Evolutionary conservation across 2,797 vertebrate genomes (phyloP), one percentile per base, ranked within the genome.

Genomic region (Ceryle rudis): DNA sequence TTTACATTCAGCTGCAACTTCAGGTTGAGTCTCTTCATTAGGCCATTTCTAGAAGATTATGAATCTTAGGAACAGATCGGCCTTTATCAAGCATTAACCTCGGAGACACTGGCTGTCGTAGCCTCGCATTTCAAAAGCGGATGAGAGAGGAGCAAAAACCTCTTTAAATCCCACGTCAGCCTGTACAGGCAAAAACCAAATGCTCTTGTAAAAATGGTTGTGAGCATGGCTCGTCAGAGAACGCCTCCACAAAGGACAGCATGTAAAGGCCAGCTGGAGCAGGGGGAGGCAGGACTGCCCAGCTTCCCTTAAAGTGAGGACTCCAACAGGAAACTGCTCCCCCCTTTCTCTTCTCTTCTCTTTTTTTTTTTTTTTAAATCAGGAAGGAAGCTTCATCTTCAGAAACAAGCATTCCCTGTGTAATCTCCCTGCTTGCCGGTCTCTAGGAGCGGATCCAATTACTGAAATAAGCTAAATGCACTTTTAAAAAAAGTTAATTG

Each of bases 321-420:
- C 86, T 93, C 74, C 70, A 75, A 65, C 77, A 94, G 90, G 92
- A 95, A 97, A 82, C 80, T 84, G 73, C 74, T 81, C 55, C 39
- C 69, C 19, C 41, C 5, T 54, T 65, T 61, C 25, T 81, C 39
- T 66, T 44, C 25, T 44, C 13, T 58, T 31, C 7, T 31, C 1
- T 60, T 2, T 57, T 37, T 46, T 19, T 29, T 62, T 67, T 25
- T 20, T 60, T 74, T 58, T 67, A 28, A 79, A 84, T 70, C 90
- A 95, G 91, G 95, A 93, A 95, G 89, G 89, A 97, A 95, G 87
- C 70, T 91, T 65, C 95, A 87, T 92, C 86, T 92, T 92, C 83
- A 91, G 78, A 74, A 95, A 89, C 60, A 79, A 95, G 70, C 75
- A 62, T 81, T 87, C 46, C 79, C 89, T 66, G 82, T 88, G 90